Evolutionary conservation across 2,888 invertebrate species (phyloP).

Genomic region (Rhamphomyia laevipes): DNA sequence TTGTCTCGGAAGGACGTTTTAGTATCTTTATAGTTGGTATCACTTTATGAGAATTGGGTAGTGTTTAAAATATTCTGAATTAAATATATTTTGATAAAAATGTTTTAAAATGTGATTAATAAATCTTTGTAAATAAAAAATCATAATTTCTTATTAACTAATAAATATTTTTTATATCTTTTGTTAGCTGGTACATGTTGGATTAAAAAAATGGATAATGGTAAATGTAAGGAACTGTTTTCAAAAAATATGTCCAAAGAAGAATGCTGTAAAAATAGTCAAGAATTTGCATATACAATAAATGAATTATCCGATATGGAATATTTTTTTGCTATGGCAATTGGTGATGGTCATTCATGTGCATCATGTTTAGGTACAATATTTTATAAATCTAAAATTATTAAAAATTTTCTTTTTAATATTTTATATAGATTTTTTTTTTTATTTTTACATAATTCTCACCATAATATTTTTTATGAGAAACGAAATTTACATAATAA

Average conservation of each 20-base stretch:
- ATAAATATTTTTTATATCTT: conserved; percentile 8
- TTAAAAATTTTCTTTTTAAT: background rate
- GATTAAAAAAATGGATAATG: conserved; percentile 69
- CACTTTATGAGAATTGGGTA: too few relatives aligned
- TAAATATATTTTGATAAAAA: too few relatives aligned
- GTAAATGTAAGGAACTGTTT: conserved; percentile 70
- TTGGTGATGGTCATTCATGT: conserved; percentile 35
- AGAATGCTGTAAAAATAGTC: conserved; percentile 53
- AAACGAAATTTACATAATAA: background rate
- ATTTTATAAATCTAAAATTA: too few relatives aligned
- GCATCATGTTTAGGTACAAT: conserved; percentile 33
- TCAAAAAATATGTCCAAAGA: conserved; percentile 62
- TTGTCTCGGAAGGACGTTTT: too few relatives aligned
- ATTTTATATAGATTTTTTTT: background rate
- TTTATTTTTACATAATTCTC: background rate
- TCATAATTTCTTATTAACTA: too few relatives aligned
- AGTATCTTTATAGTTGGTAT: too few relatives aligned
- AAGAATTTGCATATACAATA: conserved; percentile 34
- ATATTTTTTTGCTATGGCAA: conserved; percentile 34
- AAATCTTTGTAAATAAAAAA: too few relatives aligned
- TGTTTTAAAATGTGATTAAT: too few relatives aligned
- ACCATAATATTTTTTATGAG: background rate
- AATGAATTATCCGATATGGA: conserved; percentile 35
- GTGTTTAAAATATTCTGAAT: too few relatives aligned
- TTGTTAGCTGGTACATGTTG: conserved; percentile 69